Evolutionary conservation across 2,797 vertebrate genomes (phyloP).

Genomic region (Streptopelia turtur): DNA sequence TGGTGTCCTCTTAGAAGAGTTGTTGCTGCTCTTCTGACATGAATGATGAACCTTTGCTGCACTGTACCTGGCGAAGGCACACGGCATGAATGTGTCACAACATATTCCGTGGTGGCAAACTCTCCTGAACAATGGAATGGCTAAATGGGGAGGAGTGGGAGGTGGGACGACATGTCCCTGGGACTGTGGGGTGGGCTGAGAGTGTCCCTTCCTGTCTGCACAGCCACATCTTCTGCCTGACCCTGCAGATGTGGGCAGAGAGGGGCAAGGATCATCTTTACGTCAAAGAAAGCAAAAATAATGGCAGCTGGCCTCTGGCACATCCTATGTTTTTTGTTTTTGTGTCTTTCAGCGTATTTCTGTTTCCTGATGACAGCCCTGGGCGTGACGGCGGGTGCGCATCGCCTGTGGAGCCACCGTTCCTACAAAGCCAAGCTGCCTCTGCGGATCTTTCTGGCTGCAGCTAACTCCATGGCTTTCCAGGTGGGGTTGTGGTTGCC

Average conservation of each 20-base stretch:
- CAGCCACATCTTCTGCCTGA: neutral
- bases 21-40: neutral
- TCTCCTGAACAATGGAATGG: neutral
- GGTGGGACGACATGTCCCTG: fast-evolving
- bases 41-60: neutral
- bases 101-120: neutral
- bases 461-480: slow-evolving; percentile 87
- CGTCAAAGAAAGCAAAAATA: neutral
- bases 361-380: slow-evolving; percentile 82
- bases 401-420: slow-evolving; percentile 85
- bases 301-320: neutral
- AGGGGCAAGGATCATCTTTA: neutral
- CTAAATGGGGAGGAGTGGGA: neutral
- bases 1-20: neutral
- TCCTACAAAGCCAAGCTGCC: slow-evolving; percentile 86
- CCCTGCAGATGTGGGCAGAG: neutral
- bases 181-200: neutral
- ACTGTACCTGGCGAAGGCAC: neutral
- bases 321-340: neutral
- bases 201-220: neutral
- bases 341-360: slow-evolving; percentile 78
- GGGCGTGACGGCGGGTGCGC: slow-evolving; percentile 81
- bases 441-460: slow-evolving; percentile 83
- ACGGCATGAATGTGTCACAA: fast-evolving
- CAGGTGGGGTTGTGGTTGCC: slow-evolving; percentile 71